phyloP scores from a whole-genome alignment of 2,113 vertebrate species.

The Myotis davidii region DNA sequence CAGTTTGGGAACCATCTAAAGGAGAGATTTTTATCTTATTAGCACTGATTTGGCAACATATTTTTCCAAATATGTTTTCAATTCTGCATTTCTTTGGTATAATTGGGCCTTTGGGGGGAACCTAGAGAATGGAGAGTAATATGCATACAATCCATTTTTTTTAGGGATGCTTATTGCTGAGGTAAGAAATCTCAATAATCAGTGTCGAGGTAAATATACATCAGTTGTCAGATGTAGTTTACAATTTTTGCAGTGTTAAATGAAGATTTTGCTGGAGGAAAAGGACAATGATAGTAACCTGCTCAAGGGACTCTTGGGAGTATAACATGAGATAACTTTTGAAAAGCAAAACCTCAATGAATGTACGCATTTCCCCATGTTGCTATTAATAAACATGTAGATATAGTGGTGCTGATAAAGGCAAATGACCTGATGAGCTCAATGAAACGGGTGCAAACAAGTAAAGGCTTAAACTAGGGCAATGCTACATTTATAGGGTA shows the following conservation, averaged over 20 bases:
- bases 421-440: neutral
- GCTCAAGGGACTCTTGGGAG: neutral
- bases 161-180: neutral
- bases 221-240: neutral
- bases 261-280: neutral
- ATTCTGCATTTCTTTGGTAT: constrained; percentile 2
- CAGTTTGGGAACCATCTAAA: neutral
- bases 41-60: neutral
- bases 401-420: neutral
- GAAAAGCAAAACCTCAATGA: neutral
- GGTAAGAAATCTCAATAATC: neutral
- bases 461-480: neutral
- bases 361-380: neutral
- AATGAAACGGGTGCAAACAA: neutral
- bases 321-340: neutral
- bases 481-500: neutral
- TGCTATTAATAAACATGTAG: neutral
- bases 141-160: neutral
- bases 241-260: neutral
- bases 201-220: neutral
- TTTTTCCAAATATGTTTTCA: constrained; percentile 12
- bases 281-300: neutral
- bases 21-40: neutral
- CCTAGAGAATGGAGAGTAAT: neutral
- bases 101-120: neutral